phyloP scores from a whole-genome alignment of 2,113 vertebrate species.

The Boulengeromyrus knoepffleri region DNA sequence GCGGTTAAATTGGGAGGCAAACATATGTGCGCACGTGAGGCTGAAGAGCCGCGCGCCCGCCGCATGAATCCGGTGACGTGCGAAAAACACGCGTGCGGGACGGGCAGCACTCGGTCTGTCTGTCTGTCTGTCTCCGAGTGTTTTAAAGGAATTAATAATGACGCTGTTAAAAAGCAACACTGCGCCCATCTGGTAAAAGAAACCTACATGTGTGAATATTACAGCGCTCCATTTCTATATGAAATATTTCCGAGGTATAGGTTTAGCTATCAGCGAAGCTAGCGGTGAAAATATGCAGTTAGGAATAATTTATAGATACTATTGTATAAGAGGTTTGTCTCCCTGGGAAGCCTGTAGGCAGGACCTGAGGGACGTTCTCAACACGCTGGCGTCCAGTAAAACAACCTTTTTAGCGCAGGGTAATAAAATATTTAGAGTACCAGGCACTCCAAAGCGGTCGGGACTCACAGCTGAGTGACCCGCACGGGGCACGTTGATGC shows the following conservation, averaged over 20 bases:
- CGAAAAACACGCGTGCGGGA: background rate
- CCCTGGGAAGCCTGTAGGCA: background rate
- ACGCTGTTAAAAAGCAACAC: background rate
- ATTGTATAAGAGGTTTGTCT: constrained; percentile 1
- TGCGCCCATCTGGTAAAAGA: background rate
- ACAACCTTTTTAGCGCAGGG: background rate
- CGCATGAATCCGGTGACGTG: background rate
- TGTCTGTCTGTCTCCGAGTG: background rate
- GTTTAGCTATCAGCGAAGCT: background rate
- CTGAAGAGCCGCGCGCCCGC: background rate
- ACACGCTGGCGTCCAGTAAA: constrained; percentile 3
- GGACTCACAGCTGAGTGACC: background rate
- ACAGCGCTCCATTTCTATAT: background rate
- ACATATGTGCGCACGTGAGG: background rate
- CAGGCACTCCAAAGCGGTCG: background rate
- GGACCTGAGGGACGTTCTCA: background rate
- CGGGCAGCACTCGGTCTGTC: background rate
- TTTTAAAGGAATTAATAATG: constrained; percentile 5
- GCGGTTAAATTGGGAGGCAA: constrained; percentile 5
- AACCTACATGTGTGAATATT: background rate
- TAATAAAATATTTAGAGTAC: constrained; percentile 8
- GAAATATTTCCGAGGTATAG: background rate
- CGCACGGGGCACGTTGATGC: background rate
- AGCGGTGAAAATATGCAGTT: background rate
- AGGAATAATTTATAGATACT: constrained; percentile 1